phyloP scores from a whole-genome alignment of 2,888 invertebrate genomes.

The Incurvaria masculella region DNA sequence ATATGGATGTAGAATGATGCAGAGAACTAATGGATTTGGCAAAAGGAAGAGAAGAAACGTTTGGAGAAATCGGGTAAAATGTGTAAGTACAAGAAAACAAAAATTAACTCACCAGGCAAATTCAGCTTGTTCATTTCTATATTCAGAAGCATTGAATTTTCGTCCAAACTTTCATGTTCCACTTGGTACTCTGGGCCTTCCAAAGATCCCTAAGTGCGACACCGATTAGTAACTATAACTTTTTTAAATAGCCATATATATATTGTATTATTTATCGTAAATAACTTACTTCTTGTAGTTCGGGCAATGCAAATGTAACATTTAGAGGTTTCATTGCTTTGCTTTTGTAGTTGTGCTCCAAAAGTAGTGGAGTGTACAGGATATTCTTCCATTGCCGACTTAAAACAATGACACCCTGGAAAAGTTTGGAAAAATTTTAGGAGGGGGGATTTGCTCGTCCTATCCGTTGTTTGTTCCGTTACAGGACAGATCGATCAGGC shows the following conservation, averaged over 20 bases:
- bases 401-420: slow-evolving; percentile 89
- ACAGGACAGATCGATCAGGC: too few species aligned
- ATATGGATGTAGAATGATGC: too few species aligned
- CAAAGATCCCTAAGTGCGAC: slow-evolving; percentile 46
- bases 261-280: background rate
- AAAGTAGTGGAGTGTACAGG: slow-evolving; percentile 85
- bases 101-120: slow-evolving; percentile 26
- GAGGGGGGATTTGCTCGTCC: too few species aligned
- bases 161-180: slow-evolving; percentile 42
- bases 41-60: too few species aligned
- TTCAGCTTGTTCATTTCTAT: slow-evolving; percentile 42
- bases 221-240: too few species aligned
- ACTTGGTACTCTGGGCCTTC: slow-evolving; percentile 47
- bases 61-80: background rate
- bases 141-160: slow-evolving; percentile 45
- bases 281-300: slow-evolving; percentile 69
- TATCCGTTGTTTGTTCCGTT: too few species aligned
- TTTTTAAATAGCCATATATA: too few species aligned
- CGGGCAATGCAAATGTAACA: slow-evolving; percentile 84
- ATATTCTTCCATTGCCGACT: slow-evolving; percentile 97
- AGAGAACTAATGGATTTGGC: too few species aligned
- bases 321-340: slow-evolving; percentile 80
- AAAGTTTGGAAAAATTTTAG: too few species aligned
- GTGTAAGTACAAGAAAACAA: background rate
- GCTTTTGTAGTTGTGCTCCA: slow-evolving; percentile 86